These are phyloP conservation scores for Neelides sp. DNA, from an alignment of 1,140 invertebrate genomes.

Conservation along the genomic window DNA sequence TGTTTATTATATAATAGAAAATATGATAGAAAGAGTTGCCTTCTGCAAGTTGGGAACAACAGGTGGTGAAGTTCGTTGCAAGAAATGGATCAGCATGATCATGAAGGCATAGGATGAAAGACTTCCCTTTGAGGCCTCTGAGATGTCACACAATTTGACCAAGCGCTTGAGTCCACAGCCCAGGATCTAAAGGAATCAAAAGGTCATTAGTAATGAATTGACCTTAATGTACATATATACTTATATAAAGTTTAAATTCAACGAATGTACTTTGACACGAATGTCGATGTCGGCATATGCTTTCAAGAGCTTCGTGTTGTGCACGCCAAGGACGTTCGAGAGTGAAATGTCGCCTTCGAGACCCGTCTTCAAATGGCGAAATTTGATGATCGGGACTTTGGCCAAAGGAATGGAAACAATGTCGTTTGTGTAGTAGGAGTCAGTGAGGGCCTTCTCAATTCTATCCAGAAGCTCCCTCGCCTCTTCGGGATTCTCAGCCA, in stretches of 20 bases:
- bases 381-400: slow-evolving; percentile 55
- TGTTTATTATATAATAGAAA: slow-evolving; percentile 7
- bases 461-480: slow-evolving; percentile 33
- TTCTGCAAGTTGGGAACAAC: slow-evolving; percentile 51
- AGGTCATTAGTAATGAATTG: too few relatives aligned
- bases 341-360: slow-evolving; percentile 50
- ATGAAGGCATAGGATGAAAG: slow-evolving; percentile 52
- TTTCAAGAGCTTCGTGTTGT: slow-evolving; percentile 45
- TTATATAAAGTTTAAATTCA: too few relatives aligned
- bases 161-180: slow-evolving; percentile 48
- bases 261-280: slow-evolving; percentile 37
- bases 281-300: slow-evolving; percentile 44
- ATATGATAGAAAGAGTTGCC: slow-evolving; percentile 32
- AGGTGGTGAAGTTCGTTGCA: slow-evolving; percentile 46
- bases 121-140: slow-evolving; percentile 49
- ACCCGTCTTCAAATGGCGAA: slow-evolving; percentile 37
- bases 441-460: slow-evolving; percentile 38
- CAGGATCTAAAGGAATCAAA: slow-evolving; percentile 34
- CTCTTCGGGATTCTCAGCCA: too few relatives aligned
- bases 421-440: slow-evolving; percentile 36
- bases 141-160: slow-evolving; percentile 49
- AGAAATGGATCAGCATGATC: slow-evolving; percentile 47
- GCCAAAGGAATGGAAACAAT: slow-evolving; percentile 46
- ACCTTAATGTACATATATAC: too few relatives aligned
- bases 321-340: slow-evolving; percentile 46